Percentiles rank a stretch among this genome's conserved stretches.
Evolutionary conservation across 2,113 vertebrate species (phyloP).

Genomic region (Atrichornis clamosus): DNA sequence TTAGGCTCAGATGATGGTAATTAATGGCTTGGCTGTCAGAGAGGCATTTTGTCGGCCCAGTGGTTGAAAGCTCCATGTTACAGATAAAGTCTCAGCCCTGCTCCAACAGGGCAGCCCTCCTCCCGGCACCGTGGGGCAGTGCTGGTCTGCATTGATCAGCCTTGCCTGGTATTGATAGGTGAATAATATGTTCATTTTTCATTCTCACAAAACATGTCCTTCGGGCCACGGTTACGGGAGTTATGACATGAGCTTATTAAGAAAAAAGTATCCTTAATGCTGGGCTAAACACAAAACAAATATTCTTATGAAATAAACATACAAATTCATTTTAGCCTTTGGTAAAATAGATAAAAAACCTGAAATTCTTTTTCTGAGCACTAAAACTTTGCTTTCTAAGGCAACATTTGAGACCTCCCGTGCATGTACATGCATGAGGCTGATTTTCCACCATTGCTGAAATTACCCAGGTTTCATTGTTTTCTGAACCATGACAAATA

Average conservation of each 20-base stretch:
- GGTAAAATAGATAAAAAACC: slow-evolving; percentile 54
- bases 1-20: slow-evolving; percentile 83
- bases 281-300: slow-evolving; percentile 63
- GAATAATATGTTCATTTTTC: slow-evolving; percentile 77
- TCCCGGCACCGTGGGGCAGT: neutral
- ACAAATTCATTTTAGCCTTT: slow-evolving; percentile 50
- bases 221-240: slow-evolving; percentile 52
- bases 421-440: accelerated
- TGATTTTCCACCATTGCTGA: neutral
- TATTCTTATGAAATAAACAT: slow-evolving; percentile 72
- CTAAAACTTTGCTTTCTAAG: neutral
- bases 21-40: slow-evolving; percentile 85
- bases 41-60: slow-evolving; percentile 74
- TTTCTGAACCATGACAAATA: neutral
- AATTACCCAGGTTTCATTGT: neutral
- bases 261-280: neutral
- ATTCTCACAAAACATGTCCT: slow-evolving; percentile 64
- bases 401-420: neutral
- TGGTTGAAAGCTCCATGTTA: slow-evolving; percentile 66
- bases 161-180: slow-evolving; percentile 62
- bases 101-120: slow-evolving; percentile 47
- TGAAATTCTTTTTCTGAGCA: neutral
- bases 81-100: slow-evolving; percentile 62
- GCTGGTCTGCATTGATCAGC: slow-evolving; percentile 65
- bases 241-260: slow-evolving; percentile 62